A percentile compares a stretch with the other conserved stretches of the same genome.
phyloP scores from a whole-genome alignment of 2,797 vertebrate species.

The Bufotes viridis region DNA sequence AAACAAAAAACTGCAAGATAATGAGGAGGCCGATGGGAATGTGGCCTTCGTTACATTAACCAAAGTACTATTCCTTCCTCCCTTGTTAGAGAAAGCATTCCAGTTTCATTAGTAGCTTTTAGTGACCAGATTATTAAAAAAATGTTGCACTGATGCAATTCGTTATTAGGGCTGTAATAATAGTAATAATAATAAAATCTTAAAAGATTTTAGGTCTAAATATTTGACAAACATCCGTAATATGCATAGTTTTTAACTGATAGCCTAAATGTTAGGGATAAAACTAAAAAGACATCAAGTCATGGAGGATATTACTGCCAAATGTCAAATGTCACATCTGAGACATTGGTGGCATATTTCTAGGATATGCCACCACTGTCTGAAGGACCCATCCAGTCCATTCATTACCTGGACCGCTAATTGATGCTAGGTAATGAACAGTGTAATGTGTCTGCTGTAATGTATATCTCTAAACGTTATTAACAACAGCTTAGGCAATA shows the following conservation, averaged over 20 bases:
- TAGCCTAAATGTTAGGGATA: not conserved
- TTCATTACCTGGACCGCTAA: no score
- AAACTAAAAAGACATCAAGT: not conserved
- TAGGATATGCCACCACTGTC: no score
- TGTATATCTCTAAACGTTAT: no score
- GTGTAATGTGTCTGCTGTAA: no score
- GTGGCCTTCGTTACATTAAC: slow-evolving; percentile 30
- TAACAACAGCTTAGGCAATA: no score
- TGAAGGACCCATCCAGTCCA: no score
- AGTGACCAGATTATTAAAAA: slow-evolving; percentile 18
- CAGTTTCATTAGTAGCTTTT: slow-evolving; percentile 51
- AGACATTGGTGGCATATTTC: no score
- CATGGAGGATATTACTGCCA: no score
- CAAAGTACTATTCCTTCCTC: not conserved
- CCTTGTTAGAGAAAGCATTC: slow-evolving; percentile 39
- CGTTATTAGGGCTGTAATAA: slow-evolving; percentile 2
- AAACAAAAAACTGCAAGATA: slow-evolving; percentile 39
- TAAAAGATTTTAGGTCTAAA: not conserved
- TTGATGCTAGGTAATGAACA: no score
- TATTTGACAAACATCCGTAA: not conserved
- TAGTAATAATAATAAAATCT: not conserved
- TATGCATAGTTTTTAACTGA: not conserved
- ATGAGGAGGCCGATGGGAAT: slow-evolving; percentile 47
- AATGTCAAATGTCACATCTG: no score
- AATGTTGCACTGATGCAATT: slow-evolving; percentile 24